Base-by-base conservation (phyloP, 2,797 vertebrate genomes). In the Gouania willdenowi region DNA sequence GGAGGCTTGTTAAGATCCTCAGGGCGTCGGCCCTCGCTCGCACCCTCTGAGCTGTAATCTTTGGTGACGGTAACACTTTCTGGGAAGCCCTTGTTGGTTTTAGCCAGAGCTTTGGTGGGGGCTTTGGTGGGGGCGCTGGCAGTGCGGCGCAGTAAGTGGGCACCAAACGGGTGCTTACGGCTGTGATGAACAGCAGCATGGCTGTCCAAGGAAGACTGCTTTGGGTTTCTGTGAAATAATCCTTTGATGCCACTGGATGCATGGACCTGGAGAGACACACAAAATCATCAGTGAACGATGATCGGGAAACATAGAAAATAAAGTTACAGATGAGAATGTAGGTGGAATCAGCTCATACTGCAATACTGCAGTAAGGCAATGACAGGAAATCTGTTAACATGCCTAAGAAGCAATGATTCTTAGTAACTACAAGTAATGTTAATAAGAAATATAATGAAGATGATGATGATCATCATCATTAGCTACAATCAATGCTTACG, bases 141-240 rank as follows among this genome's bases (percentile, higher is more conserved):
- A 0, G 97, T 98, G 66, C 96, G 92, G 41, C 94, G 82, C 74
- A 98, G 81, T 42, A 98, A 85, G 80, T 96, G 91, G 75, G 93
- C 93, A 56, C 93, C 95, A 66, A 99, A 95, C 6, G 94, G 91
- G 66, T 91, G 89, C 84, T 94, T 96, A 91, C 86, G 91, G 50
- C 66, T 87, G 84, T 85, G 92, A 75, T 91, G 93, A 51, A 84
- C 95, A 98, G 87, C 94, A 98, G 88, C 94, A 95, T 93, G 94
- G 92, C 96, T 97, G 95, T 99, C 97, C 73, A 99, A 95, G 38
- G 96, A 98, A 75, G 91, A 74, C 70, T 97, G 94, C 87, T 98
- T 98, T 93, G 94, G 91, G 88, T 90, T 97, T 91, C 93, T 95
- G 89, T 96, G 92, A 87, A 99, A 98, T 47, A 99, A 90, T 46